These are phyloP conservation scores for Mylabris sibirica DNA, from an alignment of 2,888 invertebrate genomes.

Conservation along the genomic window DNA sequence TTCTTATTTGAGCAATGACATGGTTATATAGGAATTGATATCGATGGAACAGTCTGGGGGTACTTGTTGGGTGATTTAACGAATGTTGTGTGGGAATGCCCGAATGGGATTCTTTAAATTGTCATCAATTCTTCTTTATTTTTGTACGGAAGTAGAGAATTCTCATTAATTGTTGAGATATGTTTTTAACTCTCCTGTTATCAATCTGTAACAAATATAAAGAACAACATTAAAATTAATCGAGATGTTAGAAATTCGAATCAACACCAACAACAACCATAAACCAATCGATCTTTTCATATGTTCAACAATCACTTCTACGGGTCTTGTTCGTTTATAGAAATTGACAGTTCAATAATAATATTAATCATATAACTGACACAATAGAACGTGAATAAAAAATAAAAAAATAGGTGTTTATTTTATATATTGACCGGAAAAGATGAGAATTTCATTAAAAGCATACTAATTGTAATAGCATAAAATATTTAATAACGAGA, in stretches of 20 bases:
- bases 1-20: constrained; percentile 36
- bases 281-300: not conserved
- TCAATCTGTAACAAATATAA: not conserved
- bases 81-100: constrained; percentile 35
- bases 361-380: constrained; percentile 3
- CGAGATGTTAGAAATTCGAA: not conserved
- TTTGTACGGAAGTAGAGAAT: constrained; percentile 3
- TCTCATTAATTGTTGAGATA: not conserved
- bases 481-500: not conserved
- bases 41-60: not conserved
- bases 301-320: not conserved
- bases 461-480: constrained; percentile 6
- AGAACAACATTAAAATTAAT: not conserved
- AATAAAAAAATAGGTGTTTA: not conserved
- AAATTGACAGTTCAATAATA: constrained; percentile 2
- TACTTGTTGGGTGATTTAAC: constrained; percentile 34
- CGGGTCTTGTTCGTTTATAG: not conserved
- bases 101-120: not conserved
- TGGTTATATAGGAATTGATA: not conserved
- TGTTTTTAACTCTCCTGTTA: not conserved
- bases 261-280: not conserved
- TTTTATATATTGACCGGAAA: not conserved
- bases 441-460: constrained; percentile 1
- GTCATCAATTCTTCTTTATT: not conserved
- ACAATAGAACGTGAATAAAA: not conserved